Evolutionary conservation across 2,113 vertebrate genomes (phyloP), one percentile per base, ranked within the genome.

Genomic region (Murina feae): DNA sequence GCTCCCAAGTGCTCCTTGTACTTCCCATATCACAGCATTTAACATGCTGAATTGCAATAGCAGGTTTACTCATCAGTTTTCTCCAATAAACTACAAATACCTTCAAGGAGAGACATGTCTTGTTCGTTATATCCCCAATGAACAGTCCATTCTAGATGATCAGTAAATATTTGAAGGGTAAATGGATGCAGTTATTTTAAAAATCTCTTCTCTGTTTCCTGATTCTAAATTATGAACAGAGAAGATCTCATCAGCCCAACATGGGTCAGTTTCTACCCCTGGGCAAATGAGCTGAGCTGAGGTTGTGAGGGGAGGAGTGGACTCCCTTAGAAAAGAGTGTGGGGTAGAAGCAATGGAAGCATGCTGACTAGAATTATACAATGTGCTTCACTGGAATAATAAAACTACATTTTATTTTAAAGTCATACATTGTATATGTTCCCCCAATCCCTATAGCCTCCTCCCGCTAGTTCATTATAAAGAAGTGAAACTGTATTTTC

Each of bases 161-260:
- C 13, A 72, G 72, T 78, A 87, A 84, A 37, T 72, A 87, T 76
- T 13, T 87, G 66, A 95, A 87, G 53, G 35, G 44, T 13, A 10
- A 90, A 89, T 60, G 44, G 53, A 81, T 85, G 58, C 30, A 84
- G 30, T 84, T 91, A 25, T 66, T 49, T 83, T 74, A 58, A 28
- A 84, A 32, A 74, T 53, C 32, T 95, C 14, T 85, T 39, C 55
- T 84, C 32, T 76, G 58, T 69, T 86, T 94, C 71, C 11, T 51
- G 37, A 80, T 86, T 87, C 51, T 90, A 69, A 83, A 83, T 86
- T 89, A 75, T 89, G 14, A 89, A 35, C 53, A 89, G 14, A 47
- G 44, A 58, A 35, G 84, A 81, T 79, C 9, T 72, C 79, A 71
- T 83, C 74, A 86, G 20, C 44, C 14, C 37, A 32, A 37, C 8